phyloP scores from a whole-genome alignment of 2,113 vertebrate species.

The Hippolais icterina region DNA sequence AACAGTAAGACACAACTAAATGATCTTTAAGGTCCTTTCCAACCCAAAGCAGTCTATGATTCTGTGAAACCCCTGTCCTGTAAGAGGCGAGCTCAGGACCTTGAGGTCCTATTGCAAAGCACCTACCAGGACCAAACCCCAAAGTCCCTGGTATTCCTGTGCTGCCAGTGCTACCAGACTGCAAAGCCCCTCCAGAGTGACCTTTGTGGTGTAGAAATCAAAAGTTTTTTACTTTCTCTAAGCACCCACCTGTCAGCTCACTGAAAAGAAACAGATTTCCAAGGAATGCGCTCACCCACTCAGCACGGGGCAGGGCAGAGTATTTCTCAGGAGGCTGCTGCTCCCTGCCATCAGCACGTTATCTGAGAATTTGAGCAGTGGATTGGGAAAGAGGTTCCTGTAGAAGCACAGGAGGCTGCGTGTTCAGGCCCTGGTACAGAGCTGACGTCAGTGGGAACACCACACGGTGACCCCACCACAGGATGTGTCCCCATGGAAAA shows the following conservation, averaged over 20 bases:
- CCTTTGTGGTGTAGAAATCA: background rate
- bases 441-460: background rate
- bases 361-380: background rate
- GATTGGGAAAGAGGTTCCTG: background rate
- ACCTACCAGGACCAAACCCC: background rate
- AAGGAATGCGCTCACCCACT: slow-evolving; percentile 24
- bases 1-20: background rate
- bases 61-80: background rate
- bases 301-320: background rate
- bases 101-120: background rate
- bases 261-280: slow-evolving; percentile 56
- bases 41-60: background rate
- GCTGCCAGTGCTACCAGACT: background rate
- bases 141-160: background rate
- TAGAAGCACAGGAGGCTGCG: background rate
- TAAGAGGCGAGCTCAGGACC: background rate
- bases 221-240: background rate
- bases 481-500: background rate
- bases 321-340: background rate
- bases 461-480: fast-evolving
- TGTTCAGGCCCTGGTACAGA: fast-evolving
- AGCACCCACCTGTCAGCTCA: background rate
- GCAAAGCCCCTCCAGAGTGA: background rate
- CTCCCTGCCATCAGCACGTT: background rate
- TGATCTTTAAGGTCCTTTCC: background rate